Conservation (phyloP, 2,113 vertebrate species). For the Vireo altiloquus region DNA sequence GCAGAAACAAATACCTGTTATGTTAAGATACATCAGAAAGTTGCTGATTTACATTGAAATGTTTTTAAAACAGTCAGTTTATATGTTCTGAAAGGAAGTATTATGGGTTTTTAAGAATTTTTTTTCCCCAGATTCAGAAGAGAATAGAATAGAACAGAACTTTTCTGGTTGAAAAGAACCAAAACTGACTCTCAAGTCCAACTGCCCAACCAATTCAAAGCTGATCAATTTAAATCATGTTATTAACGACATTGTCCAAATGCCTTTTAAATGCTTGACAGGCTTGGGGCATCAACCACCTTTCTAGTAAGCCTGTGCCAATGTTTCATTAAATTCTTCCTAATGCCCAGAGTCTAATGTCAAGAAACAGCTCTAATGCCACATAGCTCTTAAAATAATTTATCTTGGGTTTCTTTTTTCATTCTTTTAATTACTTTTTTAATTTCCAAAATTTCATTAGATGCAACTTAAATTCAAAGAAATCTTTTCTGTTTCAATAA, state of each 20-base stretch:
- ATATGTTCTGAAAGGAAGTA: neutral
- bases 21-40: neutral
- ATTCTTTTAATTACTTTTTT: neutral
- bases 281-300: neutral
- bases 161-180: neutral
- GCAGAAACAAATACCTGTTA: neutral
- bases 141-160: neutral
- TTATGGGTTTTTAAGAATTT: neutral
- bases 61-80: neutral
- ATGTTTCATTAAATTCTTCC: neutral
- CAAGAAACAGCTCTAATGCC: neutral
- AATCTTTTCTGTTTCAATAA: neutral
- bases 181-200: neutral
- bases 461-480: neutral
- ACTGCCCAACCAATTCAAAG: neutral
- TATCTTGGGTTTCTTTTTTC: fast-evolving
- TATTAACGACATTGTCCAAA: neutral
- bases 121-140: neutral
- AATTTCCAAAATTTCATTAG: neutral
- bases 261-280: neutral
- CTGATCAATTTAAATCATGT: neutral
- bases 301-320: neutral
- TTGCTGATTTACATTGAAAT: neutral
- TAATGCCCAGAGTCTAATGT: neutral
- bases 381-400: neutral